Conservation (phyloP, 2,888 invertebrate species). For the Cheilosia scutellata region DNA sequence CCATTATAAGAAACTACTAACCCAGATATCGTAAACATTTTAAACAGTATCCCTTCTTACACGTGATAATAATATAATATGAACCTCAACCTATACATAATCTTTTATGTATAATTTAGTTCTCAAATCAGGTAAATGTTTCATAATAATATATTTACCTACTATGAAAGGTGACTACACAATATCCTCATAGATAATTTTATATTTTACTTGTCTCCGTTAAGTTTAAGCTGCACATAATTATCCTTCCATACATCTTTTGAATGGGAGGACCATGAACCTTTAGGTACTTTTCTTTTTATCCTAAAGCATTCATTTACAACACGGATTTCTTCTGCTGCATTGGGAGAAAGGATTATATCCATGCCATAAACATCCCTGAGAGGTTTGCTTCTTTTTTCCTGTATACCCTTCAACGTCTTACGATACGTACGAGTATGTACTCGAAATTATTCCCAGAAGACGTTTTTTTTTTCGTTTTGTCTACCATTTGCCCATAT, state of each 20-base stretch:
- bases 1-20: too few relatives aligned
- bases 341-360: constrained; percentile 5
- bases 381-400: neutral
- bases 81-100: too few relatives aligned
- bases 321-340: constrained; percentile 1
- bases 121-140: too few relatives aligned
- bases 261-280: neutral
- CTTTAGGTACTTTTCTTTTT: neutral
- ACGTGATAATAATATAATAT: too few relatives aligned
- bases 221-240: neutral
- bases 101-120: too few relatives aligned
- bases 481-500: neutral
- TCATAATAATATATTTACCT: too few relatives aligned
- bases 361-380: constrained; percentile 11
- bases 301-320: neutral
- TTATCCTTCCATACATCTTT: neutral
- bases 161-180: too few relatives aligned
- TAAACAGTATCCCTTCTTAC: too few relatives aligned
- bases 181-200: too few relatives aligned
- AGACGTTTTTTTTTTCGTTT: neutral
- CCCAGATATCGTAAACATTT: too few relatives aligned
- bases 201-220: neutral
- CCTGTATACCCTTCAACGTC: neutral
- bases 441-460: neutral
- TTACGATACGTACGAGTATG: neutral